Evolutionary conservation across 2,113 vertebrate genomes (phyloP).

Genomic region (Naja naja): DNA sequence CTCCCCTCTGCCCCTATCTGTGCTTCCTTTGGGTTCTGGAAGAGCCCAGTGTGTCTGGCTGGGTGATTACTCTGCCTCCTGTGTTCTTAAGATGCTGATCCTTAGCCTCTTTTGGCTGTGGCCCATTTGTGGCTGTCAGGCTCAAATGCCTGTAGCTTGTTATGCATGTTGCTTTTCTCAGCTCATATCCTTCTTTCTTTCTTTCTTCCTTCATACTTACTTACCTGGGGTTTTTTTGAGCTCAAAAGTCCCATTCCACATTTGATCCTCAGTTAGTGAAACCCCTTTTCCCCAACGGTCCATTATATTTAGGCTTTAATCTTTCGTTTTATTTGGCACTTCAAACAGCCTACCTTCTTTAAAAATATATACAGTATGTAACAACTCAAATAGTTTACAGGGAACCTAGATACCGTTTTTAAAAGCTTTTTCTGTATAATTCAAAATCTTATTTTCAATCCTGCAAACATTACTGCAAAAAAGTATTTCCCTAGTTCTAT

Average conservation of each 20-base stretch:
- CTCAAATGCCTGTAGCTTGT: neutral
- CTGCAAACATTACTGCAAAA: neutral
- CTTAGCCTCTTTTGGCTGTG: neutral
- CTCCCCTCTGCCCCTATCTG: neutral
- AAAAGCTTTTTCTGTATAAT: neutral
- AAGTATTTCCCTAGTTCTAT: neutral
- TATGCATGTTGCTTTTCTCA: neutral
- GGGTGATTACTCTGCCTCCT: neutral
- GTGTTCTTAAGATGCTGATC: neutral
- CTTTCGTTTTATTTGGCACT: neutral
- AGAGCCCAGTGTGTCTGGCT: neutral
- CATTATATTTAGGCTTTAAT: neutral
- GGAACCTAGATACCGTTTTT: neutral
- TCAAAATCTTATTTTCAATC: neutral
- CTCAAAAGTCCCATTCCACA: neutral
- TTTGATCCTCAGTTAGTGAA: neutral
- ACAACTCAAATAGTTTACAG: neutral
- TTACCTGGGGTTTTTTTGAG: neutral
- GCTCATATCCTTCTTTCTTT: neutral
- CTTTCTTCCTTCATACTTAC: neutral
- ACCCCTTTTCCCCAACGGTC: neutral
- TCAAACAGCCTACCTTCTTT: neutral
- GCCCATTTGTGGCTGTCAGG: neutral
- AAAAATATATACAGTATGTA: neutral
- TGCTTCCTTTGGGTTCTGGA: neutral